phyloP scores from a whole-genome alignment of 2,113 vertebrate genomes.

The Lophotis ruficrista region DNA sequence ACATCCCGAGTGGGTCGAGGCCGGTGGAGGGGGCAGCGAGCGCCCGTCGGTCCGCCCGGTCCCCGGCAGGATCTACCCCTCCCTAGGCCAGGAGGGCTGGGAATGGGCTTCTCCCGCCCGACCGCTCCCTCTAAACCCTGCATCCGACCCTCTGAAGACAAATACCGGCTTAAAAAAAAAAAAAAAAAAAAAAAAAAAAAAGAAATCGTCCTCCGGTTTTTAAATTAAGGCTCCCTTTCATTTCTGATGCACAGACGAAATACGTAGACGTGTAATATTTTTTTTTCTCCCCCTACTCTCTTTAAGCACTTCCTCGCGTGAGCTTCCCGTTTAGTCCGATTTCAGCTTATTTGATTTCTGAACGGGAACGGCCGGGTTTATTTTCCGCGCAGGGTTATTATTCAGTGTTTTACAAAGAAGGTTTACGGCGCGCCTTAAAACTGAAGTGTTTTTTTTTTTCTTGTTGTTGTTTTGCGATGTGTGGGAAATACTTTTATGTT shows the following conservation, averaged over 20 bases:
- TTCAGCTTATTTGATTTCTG: conserved; percentile 7
- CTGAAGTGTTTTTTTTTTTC: conserved; percentile 52
- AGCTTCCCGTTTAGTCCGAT: neutral
- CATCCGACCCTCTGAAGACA: neutral
- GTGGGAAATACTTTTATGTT: conserved; percentile 92
- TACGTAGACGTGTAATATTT: no score
- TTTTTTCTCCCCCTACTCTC: neutral
- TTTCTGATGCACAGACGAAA: neutral
- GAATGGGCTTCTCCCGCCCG: neutral
- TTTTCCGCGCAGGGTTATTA: conserved; percentile 64
- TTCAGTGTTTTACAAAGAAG: conserved; percentile 79
- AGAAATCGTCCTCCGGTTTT: neutral
- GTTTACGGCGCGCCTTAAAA: conserved; percentile 70
- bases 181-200: neutral
- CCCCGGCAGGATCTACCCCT: no score
- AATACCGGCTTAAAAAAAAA: neutral
- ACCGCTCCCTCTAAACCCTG: neutral
- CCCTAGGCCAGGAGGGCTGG: neutral
- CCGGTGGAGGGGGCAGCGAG: neutral
- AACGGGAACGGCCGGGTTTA: conserved; percentile 23
- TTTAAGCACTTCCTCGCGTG: neutral
- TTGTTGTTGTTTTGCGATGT: conserved; percentile 83
- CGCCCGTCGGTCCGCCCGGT: neutral
- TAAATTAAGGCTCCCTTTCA: neutral
- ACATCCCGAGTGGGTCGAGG: neutral